These are phyloP conservation scores for Eupeodes latifasciatus DNA, from an alignment of 2,888 invertebrate species.

Conservation along the genomic window DNA sequence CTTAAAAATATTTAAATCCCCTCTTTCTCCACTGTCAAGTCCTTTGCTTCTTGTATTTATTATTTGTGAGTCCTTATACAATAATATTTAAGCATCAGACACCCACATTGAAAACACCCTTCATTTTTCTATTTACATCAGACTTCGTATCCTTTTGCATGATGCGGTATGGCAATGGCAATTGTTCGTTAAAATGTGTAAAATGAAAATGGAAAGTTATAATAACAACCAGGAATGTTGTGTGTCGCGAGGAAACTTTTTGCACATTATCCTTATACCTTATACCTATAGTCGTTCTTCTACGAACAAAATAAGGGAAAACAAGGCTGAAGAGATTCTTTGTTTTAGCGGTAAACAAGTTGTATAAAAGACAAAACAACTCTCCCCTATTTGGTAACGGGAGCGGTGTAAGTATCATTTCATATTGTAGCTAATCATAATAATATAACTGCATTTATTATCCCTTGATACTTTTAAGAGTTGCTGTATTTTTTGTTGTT, in stretches of 20 bases:
- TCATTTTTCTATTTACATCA: background rate
- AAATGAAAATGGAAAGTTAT: conserved; percentile 32
- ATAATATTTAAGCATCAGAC: conserved; percentile 25
- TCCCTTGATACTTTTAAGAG: conserved; percentile 39
- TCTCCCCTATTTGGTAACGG: conserved; percentile 16
- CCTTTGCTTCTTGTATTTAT: conserved; percentile 1
- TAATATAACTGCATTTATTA: conserved; percentile 63
- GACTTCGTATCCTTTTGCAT: background rate
- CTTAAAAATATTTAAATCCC: conserved; percentile 45
- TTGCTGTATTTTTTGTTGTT: conserved; percentile 3
- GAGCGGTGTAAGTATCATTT: conserved; percentile 1
- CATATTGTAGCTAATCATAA: conserved; percentile 61
- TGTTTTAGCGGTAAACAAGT: conserved; percentile 49
- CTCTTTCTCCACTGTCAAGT: conserved; percentile 1
- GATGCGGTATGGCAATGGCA: conserved; percentile 18
- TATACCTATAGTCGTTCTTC: background rate
- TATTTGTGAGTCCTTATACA: conserved; percentile 28
- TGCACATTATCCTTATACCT: conserved; percentile 1
- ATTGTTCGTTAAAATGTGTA: conserved; percentile 11
- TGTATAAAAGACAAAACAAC: background rate
- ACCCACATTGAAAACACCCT: conserved; percentile 12
- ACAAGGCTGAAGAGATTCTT: conserved; percentile 26
- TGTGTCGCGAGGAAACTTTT: background rate
- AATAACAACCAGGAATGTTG: background rate
- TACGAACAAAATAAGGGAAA: conserved; percentile 21